These are phyloP conservation scores for Paramisgurnus dabryanus DNA, from an alignment of 2,113 vertebrate genomes.

Conservation along the genomic window DNA sequence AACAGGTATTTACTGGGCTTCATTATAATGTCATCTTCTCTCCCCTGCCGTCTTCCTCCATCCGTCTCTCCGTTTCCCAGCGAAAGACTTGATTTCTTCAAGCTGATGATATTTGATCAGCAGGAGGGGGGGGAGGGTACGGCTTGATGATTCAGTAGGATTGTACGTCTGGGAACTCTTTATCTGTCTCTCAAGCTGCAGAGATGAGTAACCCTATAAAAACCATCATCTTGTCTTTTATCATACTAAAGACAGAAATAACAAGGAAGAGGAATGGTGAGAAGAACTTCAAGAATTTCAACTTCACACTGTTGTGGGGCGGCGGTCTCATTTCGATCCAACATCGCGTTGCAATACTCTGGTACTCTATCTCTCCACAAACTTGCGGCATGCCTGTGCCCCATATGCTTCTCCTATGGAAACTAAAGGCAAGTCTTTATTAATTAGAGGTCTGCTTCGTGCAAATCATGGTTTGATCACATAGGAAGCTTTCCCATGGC, in stretches of 20 bases:
- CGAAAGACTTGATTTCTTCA: conserved; percentile 44
- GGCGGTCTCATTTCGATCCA: not conserved
- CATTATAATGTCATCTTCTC: conserved; percentile 34
- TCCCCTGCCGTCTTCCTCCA: conserved; percentile 14
- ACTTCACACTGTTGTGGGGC: not conserved
- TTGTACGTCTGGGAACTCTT: conserved; percentile 34
- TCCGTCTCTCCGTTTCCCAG: conserved; percentile 17
- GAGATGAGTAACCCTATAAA: conserved; percentile 26
- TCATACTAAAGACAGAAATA: conserved; percentile 12
- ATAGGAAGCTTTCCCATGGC: not conserved
- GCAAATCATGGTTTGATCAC: conserved; percentile 7
- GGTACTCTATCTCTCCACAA: not conserved
- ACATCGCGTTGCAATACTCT: not conserved
- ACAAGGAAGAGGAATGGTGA: conserved; percentile 29
- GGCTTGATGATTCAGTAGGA: conserved; percentile 47
- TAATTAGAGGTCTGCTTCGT: conserved; percentile 9
- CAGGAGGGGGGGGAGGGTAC: not conserved
- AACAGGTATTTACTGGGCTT: conserved; percentile 46
- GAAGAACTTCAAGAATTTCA: not conserved
- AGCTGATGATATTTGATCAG: conserved; percentile 52
- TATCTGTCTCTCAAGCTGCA: conserved; percentile 16
- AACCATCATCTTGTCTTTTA: conserved; percentile 24
- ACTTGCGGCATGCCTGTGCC: not conserved
- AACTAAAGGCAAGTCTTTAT: conserved; percentile 7
- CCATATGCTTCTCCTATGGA: not conserved